These are phyloP conservation scores for Hyles lineata DNA, from an alignment of 2,888 invertebrate genomes.

Conservation along the genomic window DNA sequence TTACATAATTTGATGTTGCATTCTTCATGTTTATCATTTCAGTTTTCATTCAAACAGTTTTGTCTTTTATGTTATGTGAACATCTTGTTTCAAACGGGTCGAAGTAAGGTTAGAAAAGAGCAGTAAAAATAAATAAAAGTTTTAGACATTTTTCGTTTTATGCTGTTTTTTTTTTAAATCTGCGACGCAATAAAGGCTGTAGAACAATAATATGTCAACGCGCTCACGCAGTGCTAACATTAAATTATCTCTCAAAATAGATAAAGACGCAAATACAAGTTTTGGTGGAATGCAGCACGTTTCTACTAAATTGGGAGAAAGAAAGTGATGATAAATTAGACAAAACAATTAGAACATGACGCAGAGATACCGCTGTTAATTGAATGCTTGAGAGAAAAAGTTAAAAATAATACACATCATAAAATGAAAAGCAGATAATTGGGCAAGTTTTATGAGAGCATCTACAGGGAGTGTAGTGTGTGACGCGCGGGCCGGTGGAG, in stretches of 20 bases:
- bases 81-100: neutral
- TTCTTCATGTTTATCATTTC: neutral
- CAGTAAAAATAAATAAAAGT: no score
- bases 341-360: slow-evolving; percentile 16
- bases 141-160: no score
- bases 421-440: neutral
- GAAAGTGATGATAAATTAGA: neutral
- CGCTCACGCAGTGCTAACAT: neutral
- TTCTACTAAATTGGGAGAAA: slow-evolving; percentile 3
- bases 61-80: neutral
- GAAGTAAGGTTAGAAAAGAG: neutral
- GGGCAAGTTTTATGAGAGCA: neutral
- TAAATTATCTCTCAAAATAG: neutral
- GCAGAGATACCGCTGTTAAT: neutral
- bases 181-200: no score
- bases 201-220: no score
- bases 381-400: neutral
- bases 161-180: no score
- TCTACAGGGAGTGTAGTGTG: slow-evolving; percentile 16
- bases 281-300: slow-evolving; percentile 1
- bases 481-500: slow-evolving; percentile 15
- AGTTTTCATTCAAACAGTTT: neutral
- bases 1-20: neutral
- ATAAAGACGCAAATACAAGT: neutral
- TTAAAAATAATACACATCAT: neutral